Base-by-base conservation (phyloP, 2,797 vertebrate genomes). In the Sebastes steindachneri region DNA sequence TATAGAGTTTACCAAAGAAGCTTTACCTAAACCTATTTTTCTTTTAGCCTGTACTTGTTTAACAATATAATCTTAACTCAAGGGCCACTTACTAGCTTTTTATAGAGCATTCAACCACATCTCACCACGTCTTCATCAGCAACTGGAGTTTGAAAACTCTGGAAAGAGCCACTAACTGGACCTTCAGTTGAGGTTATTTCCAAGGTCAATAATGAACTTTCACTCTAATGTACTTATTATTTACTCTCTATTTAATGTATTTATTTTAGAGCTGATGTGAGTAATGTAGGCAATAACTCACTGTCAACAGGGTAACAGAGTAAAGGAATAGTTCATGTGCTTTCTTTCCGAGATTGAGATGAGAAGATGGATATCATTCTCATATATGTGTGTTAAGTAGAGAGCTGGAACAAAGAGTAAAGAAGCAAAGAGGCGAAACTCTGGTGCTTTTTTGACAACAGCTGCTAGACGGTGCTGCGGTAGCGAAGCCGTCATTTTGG, bases 401-500 rank as follows among this genome's bases (percentile, higher is more conserved):
- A 37, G 0, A 37, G 35, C 11, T 37, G 35, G 0, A 37, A 37
- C 35, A 37, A 37, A 37, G 35, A 37, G 35, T 37, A 37, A 11
- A 37, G 35, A 1, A 37, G 35, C 35, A 0, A 37, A 37, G 35
- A 37, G 35, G 35, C 4, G 11, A 37, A 37, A 37, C 35, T 37
- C 35, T 37, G 11, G 35, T 37, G 35, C 35, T 37, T 37, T 37
- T 37, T 12, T 37, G 35, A 37, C 35, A 12, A 37, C 35, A 37
- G 35, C 35, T 23, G 35, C 35, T 35, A 35, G 10, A 35, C 11
- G 10, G 35, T 37, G 35, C 35, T 37, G 35, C 35, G 4, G 35
- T 37, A 12, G 35, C 33, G 33, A 10, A 11, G 33, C 33, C 33
- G 0, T 0, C 0, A 35, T 35, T 35, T 35, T 8, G 7, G 29